Base-by-base conservation (phyloP, 2,888 invertebrate genomes). In the Yponomeuta malinellus region DNA sequence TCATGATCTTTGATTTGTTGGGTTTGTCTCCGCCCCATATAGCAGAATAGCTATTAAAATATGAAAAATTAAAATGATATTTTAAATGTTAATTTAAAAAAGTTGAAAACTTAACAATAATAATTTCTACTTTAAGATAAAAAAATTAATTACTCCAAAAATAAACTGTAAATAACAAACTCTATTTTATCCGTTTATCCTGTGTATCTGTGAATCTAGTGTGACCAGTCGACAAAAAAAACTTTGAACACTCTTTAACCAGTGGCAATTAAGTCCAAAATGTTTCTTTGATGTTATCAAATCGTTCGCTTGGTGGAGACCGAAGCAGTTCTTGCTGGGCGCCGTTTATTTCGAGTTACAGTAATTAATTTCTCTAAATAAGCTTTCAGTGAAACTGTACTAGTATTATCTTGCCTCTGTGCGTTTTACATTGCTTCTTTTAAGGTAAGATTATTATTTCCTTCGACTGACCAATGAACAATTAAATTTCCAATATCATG, bases 241-340 rank as follows among this genome's bases (percentile, higher is more conserved):
- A 67, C 33, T 68, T n/a, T 37, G 23, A n/a, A 68, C 43, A 37
- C 43, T 8, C 31, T 59, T 69, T 48, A 8, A 5, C 37, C 68
- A 9, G 29, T 33, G 23, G 15, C 48, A 48, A 68, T 68, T 68
- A 68, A 68, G 68, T 1, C 43, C 68, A 48, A 48, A 68, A 37
- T 68, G 68, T 37, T 12, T 68, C 33, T 68, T 68, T 68, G 33
- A 68, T 68, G 68, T 37, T 23, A 37, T 48, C 68, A 68, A 68
- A 37, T 37, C 48, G 33, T 37, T 68, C 37, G 65, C 65, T 65
- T 4, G 31, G 29, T 23, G 1, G 33, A 43, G 43, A 8, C 5
- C 43, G 43, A 43, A 3, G 43, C 43, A 43, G 6, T 29, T 31
- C 12, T 31, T 65, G 64, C 52, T 29, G 12, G 10, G 23, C 23